phyloP scores from a whole-genome alignment of 2,113 vertebrate species.

The Coracopsis vasa region DNA sequence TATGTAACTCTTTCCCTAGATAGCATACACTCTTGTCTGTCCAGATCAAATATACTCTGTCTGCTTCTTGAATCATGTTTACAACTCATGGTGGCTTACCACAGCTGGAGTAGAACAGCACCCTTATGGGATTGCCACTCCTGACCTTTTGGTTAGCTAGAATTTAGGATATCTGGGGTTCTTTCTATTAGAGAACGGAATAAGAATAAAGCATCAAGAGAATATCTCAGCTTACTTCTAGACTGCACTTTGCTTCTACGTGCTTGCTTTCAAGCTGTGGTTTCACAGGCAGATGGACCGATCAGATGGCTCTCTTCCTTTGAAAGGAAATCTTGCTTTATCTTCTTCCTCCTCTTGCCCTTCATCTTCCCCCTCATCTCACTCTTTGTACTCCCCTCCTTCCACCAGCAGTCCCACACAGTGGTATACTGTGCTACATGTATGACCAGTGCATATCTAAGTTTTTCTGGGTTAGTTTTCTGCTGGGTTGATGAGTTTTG shows the following conservation, averaged over 20 bases:
- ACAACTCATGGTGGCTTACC: background rate
- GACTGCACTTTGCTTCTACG: background rate
- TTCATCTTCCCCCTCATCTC: background rate
- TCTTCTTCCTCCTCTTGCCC: background rate
- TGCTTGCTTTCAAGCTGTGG: background rate
- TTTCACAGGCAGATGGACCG: background rate
- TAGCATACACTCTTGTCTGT: background rate
- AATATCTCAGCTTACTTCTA: background rate
- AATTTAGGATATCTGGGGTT: background rate
- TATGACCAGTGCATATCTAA: background rate
- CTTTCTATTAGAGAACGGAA: background rate
- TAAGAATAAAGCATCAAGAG: background rate
- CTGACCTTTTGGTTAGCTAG: background rate
- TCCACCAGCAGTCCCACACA: background rate
- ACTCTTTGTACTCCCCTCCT: background rate
- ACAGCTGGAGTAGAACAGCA: background rate
- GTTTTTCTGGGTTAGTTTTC: background rate
- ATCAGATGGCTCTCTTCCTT: background rate
- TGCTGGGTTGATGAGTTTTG: background rate
- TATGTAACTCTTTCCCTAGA: background rate
- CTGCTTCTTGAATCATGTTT: conserved; percentile 9
- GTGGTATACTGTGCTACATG: background rate
- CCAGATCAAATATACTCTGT: conserved; percentile 22
- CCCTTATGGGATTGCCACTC: background rate
- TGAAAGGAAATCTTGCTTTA: background rate